Conservation (phyloP, 2,888 invertebrate genomes). For the Fragum fragum region DNA sequence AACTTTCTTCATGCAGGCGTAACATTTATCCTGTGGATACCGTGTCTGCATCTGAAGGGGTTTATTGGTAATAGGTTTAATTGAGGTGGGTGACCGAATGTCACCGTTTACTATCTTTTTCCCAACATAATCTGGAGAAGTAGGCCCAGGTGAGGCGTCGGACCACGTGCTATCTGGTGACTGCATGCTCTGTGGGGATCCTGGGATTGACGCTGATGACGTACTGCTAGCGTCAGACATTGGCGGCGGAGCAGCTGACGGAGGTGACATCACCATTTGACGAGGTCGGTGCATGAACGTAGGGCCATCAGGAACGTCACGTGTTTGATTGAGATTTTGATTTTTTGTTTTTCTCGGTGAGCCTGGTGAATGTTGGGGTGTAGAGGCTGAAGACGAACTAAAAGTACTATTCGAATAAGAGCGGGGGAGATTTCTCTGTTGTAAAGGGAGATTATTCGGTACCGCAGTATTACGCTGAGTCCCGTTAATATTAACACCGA, state of each 20-base stretch:
- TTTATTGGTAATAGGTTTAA: conserved; percentile 57
- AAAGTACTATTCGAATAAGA: conserved; percentile 18
- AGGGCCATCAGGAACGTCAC: conserved; percentile 41
- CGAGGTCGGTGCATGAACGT: conserved; percentile 51
- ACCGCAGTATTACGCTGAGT: conserved; percentile 37
- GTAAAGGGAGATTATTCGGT: conserved; percentile 50
- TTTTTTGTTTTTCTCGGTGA: conserved; percentile 32
- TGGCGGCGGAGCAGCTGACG: conserved; percentile 36
- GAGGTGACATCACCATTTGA: conserved; percentile 55
- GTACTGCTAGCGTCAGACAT: conserved; percentile 59
- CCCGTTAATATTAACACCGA: conserved; percentile 28
- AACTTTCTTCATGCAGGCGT: conserved; percentile 76
- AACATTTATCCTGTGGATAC: conserved; percentile 74
- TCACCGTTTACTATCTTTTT: conserved; percentile 47
- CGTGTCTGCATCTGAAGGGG: conserved; percentile 66
- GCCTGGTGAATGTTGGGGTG: conserved; percentile 56
- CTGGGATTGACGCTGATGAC: conserved; percentile 68
- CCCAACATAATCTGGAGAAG: conserved; percentile 47
- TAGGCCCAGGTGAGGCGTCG: conserved; percentile 49
- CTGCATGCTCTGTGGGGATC: conserved; percentile 61
- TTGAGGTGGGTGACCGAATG: conserved; percentile 28
- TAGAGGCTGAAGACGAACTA: conserved; percentile 31
- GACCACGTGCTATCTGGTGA: conserved; percentile 59
- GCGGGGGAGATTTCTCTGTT: conserved; percentile 29
- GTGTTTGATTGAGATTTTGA: neutral